Evolutionary conservation across 2,113 vertebrate species (phyloP), one percentile per base, ranked within the genome.

Genomic region (Lagenorhynchus albirostris): DNA sequence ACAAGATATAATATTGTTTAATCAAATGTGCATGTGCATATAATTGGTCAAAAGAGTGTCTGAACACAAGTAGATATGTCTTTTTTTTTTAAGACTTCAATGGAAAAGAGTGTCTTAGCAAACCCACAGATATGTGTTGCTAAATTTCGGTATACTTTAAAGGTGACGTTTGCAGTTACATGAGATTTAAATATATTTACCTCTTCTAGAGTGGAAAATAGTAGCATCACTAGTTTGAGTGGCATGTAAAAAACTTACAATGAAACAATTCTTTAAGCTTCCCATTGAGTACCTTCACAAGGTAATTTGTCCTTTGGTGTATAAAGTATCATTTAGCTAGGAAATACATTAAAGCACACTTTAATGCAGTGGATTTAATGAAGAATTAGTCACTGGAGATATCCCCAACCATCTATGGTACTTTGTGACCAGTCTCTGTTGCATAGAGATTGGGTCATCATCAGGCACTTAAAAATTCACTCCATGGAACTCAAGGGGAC

Each of bases 101-200:
- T 44, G 36, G 14, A 73, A 90, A 84, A 91, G 6, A 91, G 6
- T 2, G 70, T 67, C n/a, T 91, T 82, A 77, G 14, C n/a, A 93
- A 97, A 77, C 29, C 41, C 63, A 90, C 8, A 58, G 41, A 58
- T 60, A 67, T 2, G 17, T 82, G 81, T 58, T 85, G 50, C 62
- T 86, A 91, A 79, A 89, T 93, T 82, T 58, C 82, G 31, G 10
- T 85, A 33, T 63, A 79, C 44, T 93, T 91, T 58, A 93, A 91
- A 93, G 47, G 31, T 79, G 82, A 79, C 41, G 71, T 97, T 93
- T 68, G 88, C 31, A n/a, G 14, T 77, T 36, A 91, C 14, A 11
- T 17, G 68, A 73, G 60, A 82, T 84, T 92, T 85, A 92, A 96
- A 85, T 76, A 55, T 44, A 88, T 71, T 86, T 92, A 50, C 83